Percentiles rank a stretch among this genome's conserved stretches.
Conservation (phyloP, 2,797 vertebrate genomes). For the Lycodopsis pacificus region DNA sequence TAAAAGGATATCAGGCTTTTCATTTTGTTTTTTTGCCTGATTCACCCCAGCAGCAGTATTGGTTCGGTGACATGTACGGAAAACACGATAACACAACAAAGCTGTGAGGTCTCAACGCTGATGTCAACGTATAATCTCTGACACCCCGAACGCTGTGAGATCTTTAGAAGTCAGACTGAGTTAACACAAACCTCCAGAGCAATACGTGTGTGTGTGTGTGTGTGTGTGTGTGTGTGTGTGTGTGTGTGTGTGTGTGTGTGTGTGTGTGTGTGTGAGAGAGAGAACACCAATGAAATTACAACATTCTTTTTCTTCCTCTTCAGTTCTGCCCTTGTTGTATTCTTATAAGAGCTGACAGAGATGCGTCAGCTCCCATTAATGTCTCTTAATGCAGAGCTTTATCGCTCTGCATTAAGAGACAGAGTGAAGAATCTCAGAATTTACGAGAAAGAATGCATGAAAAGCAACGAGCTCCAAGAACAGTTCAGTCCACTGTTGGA, state of each 20-base stretch:
- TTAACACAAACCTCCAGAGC: slow-evolving; percentile 22
- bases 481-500: neutral
- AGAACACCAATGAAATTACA: neutral
- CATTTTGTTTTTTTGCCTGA: neutral
- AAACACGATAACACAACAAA: slow-evolving; percentile 24
- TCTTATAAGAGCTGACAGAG: slow-evolving; percentile 4
- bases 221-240: too few relatives aligned
- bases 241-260: neutral
- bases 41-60: neutral
- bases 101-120: slow-evolving; percentile 7
- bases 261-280: neutral
- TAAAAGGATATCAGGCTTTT: neutral
- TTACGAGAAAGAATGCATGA: neutral
- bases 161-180: slow-evolving; percentile 34
- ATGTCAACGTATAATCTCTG: slow-evolving; percentile 18
- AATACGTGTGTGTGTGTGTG: neutral
- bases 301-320: neutral
- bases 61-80: neutral
- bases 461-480: neutral
- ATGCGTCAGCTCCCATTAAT: neutral
- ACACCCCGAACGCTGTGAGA: slow-evolving; percentile 10
- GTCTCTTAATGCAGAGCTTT: neutral
- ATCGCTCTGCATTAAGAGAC: neutral
- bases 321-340: neutral
- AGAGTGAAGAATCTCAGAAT: neutral